A percentile compares a stretch with the other conserved stretches of the same genome.
Conservation (phyloP, 2,888 invertebrate species). For the Pachymerium ferrugineum region DNA sequence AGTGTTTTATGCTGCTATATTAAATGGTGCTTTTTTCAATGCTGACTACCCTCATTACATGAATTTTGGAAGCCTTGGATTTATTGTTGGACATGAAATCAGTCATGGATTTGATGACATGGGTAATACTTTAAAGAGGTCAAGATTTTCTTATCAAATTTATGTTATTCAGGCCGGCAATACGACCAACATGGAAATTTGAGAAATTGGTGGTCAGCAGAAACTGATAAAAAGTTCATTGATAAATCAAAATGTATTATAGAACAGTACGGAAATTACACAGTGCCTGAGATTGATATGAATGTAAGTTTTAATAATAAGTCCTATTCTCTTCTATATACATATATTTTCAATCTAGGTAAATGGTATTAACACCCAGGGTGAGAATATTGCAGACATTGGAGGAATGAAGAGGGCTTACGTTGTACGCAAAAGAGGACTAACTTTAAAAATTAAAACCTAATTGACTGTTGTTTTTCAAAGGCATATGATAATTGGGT, state of each 20-base stretch:
- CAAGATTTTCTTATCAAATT: background rate
- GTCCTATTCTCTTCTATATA: background rate
- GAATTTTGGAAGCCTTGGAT: slow-evolving; percentile 41
- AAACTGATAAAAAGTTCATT: slow-evolving; percentile 74
- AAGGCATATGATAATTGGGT: slow-evolving; percentile 22
- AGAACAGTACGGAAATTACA: slow-evolving; percentile 87
- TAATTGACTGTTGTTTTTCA: background rate
- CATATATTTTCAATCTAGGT: slow-evolving; percentile 6
- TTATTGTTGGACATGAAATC: slow-evolving; percentile 50
- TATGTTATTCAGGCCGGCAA: slow-evolving; percentile 58
- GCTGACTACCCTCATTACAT: slow-evolving; percentile 42
- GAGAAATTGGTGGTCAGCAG: slow-evolving; percentile 85
- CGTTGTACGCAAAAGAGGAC: background rate
- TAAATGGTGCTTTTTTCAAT: slow-evolving; percentile 43
- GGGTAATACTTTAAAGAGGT: slow-evolving; percentile 33
- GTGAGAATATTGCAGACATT: slow-evolving; percentile 27
- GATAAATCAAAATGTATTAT: slow-evolving; percentile 84
- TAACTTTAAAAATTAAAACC: background rate
- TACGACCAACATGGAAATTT: slow-evolving; percentile 88
- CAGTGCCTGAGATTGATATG: slow-evolving; percentile 66
- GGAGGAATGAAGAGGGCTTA: slow-evolving; percentile 22
- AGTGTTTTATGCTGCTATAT: slow-evolving; percentile 41
- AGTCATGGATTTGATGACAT: slow-evolving; percentile 49
- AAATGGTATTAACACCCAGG: slow-evolving; percentile 27
- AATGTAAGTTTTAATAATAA: slow-evolving; percentile 56